Evolutionary conservation across 2,888 invertebrate species (phyloP).

Genomic region (Drosophila phalerata): DNA sequence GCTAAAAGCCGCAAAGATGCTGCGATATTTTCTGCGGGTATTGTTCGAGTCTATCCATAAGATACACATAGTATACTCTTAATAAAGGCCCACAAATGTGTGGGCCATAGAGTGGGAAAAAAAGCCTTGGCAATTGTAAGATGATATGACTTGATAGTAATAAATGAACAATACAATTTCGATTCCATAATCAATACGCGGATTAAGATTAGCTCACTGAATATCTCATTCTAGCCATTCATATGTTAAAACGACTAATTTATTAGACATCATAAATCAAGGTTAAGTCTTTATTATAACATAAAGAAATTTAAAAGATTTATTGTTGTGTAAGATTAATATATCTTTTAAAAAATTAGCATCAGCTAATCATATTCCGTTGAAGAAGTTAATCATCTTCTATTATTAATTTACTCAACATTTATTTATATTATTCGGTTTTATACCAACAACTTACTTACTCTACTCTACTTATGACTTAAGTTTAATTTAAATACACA

Average conservation of each 20-base stretch:
- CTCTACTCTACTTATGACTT: too few relatives aligned
- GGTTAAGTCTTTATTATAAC: slow-evolving; percentile 9
- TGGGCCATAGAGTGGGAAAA: slow-evolving; percentile 38
- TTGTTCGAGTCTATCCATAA: slow-evolving; percentile 13
- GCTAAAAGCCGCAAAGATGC: slow-evolving; percentile 41
- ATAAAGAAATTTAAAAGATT: background rate
- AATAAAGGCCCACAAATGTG: slow-evolving; percentile 21
- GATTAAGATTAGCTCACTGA: slow-evolving; percentile 50
- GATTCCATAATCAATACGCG: slow-evolving; percentile 30
- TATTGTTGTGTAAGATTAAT: background rate
- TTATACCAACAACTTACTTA: too few relatives aligned
- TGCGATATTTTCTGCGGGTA: slow-evolving; percentile 41
- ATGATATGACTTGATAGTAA: slow-evolving; percentile 32
- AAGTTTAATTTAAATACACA: background rate
- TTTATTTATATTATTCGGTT: too few relatives aligned
- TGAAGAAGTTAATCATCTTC: background rate
- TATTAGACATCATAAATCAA: slow-evolving; percentile 20
- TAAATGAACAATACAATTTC: slow-evolving; percentile 18
- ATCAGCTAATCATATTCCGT: background rate
- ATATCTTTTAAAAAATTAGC: background rate
- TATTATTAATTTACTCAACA: too few relatives aligned
- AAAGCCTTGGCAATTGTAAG: slow-evolving; percentile 40
- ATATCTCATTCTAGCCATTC: slow-evolving; percentile 34
- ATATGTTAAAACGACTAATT: slow-evolving; percentile 37
- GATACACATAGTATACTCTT: slow-evolving; percentile 10